Percentiles rank a stretch among this genome's conserved stretches.
These are phyloP conservation scores for Hemitrygon akajei DNA, from an alignment of 2,797 vertebrate species.

Conservation along the genomic window DNA sequence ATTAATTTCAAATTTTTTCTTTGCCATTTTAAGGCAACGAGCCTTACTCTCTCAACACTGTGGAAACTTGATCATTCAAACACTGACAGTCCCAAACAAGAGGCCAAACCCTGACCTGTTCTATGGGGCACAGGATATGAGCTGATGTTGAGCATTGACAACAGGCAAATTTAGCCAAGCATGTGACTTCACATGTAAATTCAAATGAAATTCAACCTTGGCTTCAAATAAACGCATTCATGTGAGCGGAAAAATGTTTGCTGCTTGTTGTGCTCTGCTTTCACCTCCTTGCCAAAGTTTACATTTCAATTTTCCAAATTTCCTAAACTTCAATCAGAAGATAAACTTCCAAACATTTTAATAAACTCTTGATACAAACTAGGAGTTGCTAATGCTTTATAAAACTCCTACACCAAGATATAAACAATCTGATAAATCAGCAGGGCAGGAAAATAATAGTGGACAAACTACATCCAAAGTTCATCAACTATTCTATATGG, in stretches of 20 bases:
- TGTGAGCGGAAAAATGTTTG: neutral
- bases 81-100: neutral
- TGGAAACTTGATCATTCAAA: neutral
- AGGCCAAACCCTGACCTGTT: neutral
- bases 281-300: neutral
- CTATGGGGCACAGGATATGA: neutral
- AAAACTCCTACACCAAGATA: neutral
- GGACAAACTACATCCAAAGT: no score
- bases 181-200: neutral
- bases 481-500: no score
- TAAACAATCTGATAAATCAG: neutral
- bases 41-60: neutral
- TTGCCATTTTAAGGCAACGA: neutral
- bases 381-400: neutral
- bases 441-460: neutral
- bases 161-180: neutral
- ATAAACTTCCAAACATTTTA: neutral
- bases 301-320: neutral
- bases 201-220: neutral
- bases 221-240: neutral
- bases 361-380: neutral
- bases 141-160: neutral
- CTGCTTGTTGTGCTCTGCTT: no score
- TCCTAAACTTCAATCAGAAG: slow-evolving; percentile 6
- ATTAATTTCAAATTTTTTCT: neutral